phyloP scores from a whole-genome alignment of 2,888 invertebrate species.

The Anoplius nigerrimus region DNA sequence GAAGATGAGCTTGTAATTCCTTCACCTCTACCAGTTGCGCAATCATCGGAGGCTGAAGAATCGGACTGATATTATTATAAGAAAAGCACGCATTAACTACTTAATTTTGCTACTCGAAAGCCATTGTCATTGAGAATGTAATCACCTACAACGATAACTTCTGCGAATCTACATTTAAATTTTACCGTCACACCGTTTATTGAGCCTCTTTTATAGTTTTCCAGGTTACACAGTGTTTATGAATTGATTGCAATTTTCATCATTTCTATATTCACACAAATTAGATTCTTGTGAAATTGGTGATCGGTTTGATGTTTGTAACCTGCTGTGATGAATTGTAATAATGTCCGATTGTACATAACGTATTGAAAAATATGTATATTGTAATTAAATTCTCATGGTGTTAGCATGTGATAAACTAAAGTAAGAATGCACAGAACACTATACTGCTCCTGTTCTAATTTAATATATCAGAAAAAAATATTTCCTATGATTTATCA shows the following conservation, averaged over 20 bases:
- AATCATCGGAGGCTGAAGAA: slow-evolving; percentile 58
- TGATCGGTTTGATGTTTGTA: slow-evolving; percentile 32
- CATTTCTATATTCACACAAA: background rate
- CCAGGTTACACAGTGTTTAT: slow-evolving; percentile 26
- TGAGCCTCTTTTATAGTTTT: slow-evolving; percentile 4
- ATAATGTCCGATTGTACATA: slow-evolving; percentile 45
- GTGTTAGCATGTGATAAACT: slow-evolving; percentile 29
- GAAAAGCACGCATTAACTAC: slow-evolving; percentile 47
- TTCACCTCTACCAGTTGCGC: slow-evolving; percentile 45
- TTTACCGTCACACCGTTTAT: no score
- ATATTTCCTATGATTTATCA: background rate
- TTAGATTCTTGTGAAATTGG: slow-evolving; percentile 14
- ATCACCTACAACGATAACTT: background rate
- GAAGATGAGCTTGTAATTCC: slow-evolving; percentile 60
- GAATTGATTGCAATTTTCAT: slow-evolving; percentile 14
- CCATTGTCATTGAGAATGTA: background rate
- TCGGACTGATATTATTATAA: slow-evolving; percentile 53
- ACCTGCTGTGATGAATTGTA: slow-evolving; percentile 39
- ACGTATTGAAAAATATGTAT: slow-evolving; percentile 26
- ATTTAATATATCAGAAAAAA: slow-evolving; percentile 32
- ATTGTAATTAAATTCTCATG: slow-evolving; percentile 23
- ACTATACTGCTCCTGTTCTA: slow-evolving; percentile 29
- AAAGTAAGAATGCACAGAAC: slow-evolving; percentile 27
- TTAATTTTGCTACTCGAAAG: slow-evolving; percentile 29
- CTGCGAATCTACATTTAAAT: background rate